A percentile compares a stretch with the other conserved stretches of the same genome.
Conservation (phyloP, 1,140 invertebrate species). For the Pseudomyrmex concolor region DNA sequence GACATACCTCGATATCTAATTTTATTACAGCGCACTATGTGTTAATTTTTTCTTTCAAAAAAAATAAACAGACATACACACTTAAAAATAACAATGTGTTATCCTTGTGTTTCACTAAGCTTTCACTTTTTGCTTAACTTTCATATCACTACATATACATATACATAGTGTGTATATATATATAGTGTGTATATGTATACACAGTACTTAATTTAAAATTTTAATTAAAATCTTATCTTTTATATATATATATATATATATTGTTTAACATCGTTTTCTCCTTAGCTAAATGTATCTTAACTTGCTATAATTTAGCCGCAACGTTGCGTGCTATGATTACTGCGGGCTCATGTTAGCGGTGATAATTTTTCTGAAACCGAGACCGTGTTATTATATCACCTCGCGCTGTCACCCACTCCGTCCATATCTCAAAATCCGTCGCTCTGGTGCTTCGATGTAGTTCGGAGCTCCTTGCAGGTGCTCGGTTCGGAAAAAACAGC, state of each 20-base stretch:
- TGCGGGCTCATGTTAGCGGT: not conserved
- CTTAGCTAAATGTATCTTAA: not conserved
- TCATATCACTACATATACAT: not conserved
- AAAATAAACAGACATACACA: no score
- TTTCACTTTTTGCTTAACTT: not conserved
- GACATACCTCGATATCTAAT: constrained; percentile 18
- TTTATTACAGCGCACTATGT: constrained; percentile 5
- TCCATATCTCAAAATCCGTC: not conserved
- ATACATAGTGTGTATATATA: no score
- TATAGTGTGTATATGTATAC: no score
- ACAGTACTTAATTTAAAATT: not conserved
- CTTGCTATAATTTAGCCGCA: not conserved
- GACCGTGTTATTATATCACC: constrained; percentile 29
- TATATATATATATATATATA: no score
- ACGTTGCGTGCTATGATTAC: not conserved
- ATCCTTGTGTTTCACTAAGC: no score
- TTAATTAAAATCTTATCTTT: constrained; percentile 8
- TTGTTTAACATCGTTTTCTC: not conserved
- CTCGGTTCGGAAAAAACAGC: constrained; percentile 32
- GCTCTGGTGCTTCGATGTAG: not conserved
- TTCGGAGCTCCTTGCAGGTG: constrained; percentile 17
- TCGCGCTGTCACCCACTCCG: constrained; percentile 19
- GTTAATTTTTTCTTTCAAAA: no score
- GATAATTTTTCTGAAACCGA: constrained; percentile 28
- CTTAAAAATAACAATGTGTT: no score